Percentiles rank a stretch among this genome's conserved stretches.
phyloP scores from a whole-genome alignment of 2,797 vertebrate genomes.

The Sarcophilus harrisii region DNA sequence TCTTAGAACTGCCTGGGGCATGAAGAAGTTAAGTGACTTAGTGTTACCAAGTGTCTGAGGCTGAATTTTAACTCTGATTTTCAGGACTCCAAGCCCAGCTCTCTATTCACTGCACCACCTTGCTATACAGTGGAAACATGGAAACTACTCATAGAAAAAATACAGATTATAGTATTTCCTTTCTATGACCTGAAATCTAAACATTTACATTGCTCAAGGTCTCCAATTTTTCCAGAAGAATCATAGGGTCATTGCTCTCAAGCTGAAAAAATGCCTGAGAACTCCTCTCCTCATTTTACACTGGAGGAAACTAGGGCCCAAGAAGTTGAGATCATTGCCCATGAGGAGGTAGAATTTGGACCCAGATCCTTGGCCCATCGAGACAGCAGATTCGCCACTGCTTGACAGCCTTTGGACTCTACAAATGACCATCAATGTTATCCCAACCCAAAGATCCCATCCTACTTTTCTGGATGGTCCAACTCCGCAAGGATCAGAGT shows the following conservation, averaged over 20 bases:
- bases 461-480: not conserved
- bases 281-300: not conserved
- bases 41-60: not conserved
- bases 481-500: not conserved
- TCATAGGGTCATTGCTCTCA: no score
- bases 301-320: not conserved
- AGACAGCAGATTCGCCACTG: not conserved
- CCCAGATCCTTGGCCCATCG: not conserved
- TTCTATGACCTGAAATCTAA: not conserved
- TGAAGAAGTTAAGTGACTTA: not conserved
- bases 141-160: not conserved
- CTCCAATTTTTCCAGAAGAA: not conserved
- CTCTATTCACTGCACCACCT: not conserved
- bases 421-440: not conserved
- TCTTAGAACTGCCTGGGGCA: not conserved
- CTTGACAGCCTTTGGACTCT: not conserved
- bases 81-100: not conserved
- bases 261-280: not conserved
- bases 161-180: not conserved
- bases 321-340: not conserved
- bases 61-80: not conserved
- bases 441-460: not conserved
- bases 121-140: not conserved
- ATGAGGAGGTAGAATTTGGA: not conserved
- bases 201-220: not conserved